Evolutionary conservation across 2,888 invertebrate species (phyloP), one percentile per base, ranked within the genome.

Genomic region (Heliothis peltigera): DNA sequence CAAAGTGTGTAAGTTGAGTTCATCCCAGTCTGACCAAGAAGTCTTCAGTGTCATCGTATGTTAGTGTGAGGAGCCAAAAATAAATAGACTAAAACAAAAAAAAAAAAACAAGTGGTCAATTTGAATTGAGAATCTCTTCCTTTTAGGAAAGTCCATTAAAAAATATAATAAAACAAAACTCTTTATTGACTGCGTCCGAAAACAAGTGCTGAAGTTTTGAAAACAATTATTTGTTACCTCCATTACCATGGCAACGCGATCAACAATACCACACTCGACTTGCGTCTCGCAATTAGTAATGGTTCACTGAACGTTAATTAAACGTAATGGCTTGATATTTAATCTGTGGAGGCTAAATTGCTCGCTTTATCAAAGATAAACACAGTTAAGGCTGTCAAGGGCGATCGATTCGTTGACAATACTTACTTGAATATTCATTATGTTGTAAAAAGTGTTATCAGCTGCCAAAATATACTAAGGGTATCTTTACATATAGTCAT

Each of bases 241-340:
- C 35, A 44, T 74, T 74, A 10, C 62, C 54, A 62, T 58, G 42
- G 60, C 55, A 73, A 72, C 51, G 3, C 42, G 57, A 61, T 57
- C 61, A 69, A 66, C 60, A 70, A 70, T 69, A 64, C 66, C 75
- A 77, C 75, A 70, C 64, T 64, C 19, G 52, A 72, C 54, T 64
- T 47, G 51, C 55, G 62, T 49, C 56, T 83, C 70, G 74, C 86
- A 89, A 91, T 91, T 89, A 91, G 86, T 67, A 51, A 84, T 83
- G 89, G 85, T 87, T 87, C 84, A 85, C 73, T 81, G 86, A 83
- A 77, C 84, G 73, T 88, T 92, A 92, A 92, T 92, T 90, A 88
- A 83, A 81, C 77, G 78, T 88, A 89, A 90, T 89, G 86, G 88
- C 80, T 70, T 82, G 89, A 88, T 89, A 90, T 91, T 90, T 89